Evolutionary conservation across 2,888 invertebrate species (phyloP).

Genomic region (Acheta domesticus): DNA sequence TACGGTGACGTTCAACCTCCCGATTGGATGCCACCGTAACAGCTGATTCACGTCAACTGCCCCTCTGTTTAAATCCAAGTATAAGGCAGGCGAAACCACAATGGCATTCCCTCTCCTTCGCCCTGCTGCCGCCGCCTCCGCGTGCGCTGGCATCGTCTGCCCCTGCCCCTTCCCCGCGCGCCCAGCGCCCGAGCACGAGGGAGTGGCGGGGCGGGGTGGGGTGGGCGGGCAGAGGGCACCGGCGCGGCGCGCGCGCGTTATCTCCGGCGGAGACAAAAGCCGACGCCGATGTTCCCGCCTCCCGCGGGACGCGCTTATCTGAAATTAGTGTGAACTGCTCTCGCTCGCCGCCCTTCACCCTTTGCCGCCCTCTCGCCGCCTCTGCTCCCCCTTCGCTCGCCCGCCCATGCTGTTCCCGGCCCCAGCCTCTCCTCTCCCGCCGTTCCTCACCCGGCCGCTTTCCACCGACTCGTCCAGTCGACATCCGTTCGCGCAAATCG

Average conservation of each 20-base stretch:
- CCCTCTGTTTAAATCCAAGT: too few species aligned
- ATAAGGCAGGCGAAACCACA: too few species aligned
- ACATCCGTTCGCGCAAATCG: too few species aligned
- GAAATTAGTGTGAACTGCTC: slow-evolving; percentile 31
- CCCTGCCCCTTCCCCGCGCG: too few species aligned
- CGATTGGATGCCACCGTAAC: too few species aligned
- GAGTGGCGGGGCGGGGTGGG: not conserved
- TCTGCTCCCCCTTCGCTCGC: not conserved
- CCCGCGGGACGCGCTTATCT: slow-evolving; percentile 30
- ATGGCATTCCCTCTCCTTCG: too few species aligned
- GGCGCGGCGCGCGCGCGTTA: slow-evolving; percentile 11
- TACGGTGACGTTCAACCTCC: too few species aligned
- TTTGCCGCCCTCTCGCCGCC: not conserved
- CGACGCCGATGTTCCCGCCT: slow-evolving; percentile 23
- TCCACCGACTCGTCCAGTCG: too few species aligned
- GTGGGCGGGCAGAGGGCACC: not conserved
- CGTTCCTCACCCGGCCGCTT: not conserved
- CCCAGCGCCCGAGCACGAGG: not conserved
- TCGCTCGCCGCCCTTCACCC: not conserved
- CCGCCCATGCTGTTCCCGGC: not conserved
- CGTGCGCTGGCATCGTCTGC: too few species aligned
- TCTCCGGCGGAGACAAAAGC: slow-evolving; percentile 24
- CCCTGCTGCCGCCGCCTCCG: too few species aligned
- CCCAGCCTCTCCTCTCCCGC: not conserved
- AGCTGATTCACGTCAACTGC: too few species aligned